These are phyloP conservation scores for Drosophila leonis DNA, from an alignment of 2,888 invertebrate genomes.

Conservation along the genomic window DNA sequence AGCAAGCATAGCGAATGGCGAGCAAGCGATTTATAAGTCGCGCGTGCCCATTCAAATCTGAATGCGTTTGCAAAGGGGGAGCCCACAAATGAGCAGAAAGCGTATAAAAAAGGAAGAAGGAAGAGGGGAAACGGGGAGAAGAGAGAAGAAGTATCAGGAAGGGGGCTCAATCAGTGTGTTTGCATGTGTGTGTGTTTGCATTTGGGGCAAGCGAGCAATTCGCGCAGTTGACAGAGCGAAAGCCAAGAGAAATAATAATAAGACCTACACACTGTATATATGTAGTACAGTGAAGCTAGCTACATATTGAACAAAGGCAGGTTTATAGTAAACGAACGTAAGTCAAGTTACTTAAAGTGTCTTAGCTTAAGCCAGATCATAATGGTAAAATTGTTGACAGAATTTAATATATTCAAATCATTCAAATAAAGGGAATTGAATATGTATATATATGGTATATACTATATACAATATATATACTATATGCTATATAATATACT, in stretches of 20 bases:
- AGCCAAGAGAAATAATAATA: slow-evolving; percentile 4
- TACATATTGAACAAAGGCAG: neutral
- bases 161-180: neutral
- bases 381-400: neutral
- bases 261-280: neutral
- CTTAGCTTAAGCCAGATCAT: neutral
- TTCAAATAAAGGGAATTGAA: neutral
- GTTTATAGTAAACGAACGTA: neutral
- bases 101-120: neutral
- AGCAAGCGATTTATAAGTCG: slow-evolving; percentile 64
- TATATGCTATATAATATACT: neutral
- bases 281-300: slow-evolving; percentile 2
- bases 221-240: slow-evolving; percentile 18
- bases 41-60: slow-evolving; percentile 56
- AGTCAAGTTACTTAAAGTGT: neutral
- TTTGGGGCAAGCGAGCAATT: slow-evolving; percentile 13
- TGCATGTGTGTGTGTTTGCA: slow-evolving; percentile 1
- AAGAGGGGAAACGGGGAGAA: too few relatives aligned
- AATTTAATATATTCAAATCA: neutral
- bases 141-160: neutral
- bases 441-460: neutral
- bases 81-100: slow-evolving; percentile 12
- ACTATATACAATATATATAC: neutral
- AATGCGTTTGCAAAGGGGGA: slow-evolving; percentile 26
- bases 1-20: slow-evolving; percentile 65